A percentile compares a stretch with the other conserved stretches of the same genome.
Evolutionary conservation across 2,113 vertebrate species (phyloP).

Genomic region (Urocolius indicus): DNA sequence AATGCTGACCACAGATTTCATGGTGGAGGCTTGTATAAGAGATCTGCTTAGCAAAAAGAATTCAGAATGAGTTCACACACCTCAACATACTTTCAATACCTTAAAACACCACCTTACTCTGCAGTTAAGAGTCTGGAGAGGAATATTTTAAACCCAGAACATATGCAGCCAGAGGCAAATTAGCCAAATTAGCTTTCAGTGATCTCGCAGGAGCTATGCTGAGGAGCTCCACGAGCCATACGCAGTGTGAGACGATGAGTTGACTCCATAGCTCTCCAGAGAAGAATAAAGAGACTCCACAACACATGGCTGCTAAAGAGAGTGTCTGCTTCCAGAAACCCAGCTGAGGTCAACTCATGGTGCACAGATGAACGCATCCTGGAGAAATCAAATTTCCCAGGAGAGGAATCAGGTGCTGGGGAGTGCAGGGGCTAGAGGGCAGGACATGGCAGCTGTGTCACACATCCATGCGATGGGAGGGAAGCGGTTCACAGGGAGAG

Average conservation of each 20-base stretch:
- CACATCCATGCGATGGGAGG: background rate
- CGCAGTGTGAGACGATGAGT: background rate
- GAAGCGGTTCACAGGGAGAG: background rate
- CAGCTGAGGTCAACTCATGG: accelerated
- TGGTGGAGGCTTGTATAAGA: background rate
- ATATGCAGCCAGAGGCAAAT: background rate
- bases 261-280: background rate
- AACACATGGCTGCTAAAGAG: accelerated
- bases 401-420: too few relatives aligned
- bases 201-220: background rate
- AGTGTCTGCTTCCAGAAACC: background rate
- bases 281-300: background rate
- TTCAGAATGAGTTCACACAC: too few relatives aligned
- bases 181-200: background rate
- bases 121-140: background rate
- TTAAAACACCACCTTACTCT: background rate
- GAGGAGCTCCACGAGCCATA: background rate
- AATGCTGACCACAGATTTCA: background rate
- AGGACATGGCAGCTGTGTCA: background rate
- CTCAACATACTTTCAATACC: too few relatives aligned
- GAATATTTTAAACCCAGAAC: background rate
- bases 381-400: accelerated
- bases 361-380: background rate
- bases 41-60: background rate
- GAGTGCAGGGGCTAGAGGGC: background rate